phyloP scores from a whole-genome alignment of 2,888 invertebrate genomes.

The Ophion obscuratus region DNA sequence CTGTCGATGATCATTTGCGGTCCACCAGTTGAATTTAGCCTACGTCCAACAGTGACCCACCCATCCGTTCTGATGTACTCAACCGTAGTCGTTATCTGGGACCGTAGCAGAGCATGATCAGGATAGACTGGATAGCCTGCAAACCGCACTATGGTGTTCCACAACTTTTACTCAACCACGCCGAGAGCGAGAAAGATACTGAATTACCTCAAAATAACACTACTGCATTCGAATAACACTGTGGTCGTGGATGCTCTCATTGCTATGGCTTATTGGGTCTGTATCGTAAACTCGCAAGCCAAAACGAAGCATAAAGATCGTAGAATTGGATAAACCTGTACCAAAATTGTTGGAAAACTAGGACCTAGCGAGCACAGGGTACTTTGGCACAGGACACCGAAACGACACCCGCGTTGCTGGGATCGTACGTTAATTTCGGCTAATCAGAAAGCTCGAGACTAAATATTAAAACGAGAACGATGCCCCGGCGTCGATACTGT shows the following conservation, averaged over 20 bases:
- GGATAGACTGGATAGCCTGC: conserved; percentile 3
- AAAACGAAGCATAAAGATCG: background rate
- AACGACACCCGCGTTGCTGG: conserved; percentile 37
- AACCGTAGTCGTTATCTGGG: background rate
- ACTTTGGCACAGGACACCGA: conserved; percentile 59
- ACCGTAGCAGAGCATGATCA: background rate
- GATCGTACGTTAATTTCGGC: conserved; percentile 68
- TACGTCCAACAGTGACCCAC: background rate
- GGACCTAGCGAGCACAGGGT: conserved; percentile 30
- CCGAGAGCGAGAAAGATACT: conserved; percentile 14
- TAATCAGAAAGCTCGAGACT: conserved; percentile 69
- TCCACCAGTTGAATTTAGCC: conserved; percentile 1
- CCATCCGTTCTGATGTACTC: background rate
- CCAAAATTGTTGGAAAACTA: conserved; percentile 13
- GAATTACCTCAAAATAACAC: conserved; percentile 10
- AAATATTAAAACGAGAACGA: conserved; percentile 60
- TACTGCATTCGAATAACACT: conserved; percentile 8
- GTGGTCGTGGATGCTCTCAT: conserved; percentile 17
- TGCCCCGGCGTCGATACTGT: conserved; percentile 36
- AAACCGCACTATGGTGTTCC: background rate
- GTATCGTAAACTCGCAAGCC: background rate
- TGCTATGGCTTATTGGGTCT: conserved; percentile 14
- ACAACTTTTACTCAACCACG: conserved; percentile 23
- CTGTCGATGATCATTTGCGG: background rate
- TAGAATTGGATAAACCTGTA: conserved; percentile 21